These are phyloP conservation scores for Gisinianus flammeolus DNA, from an alignment of 2,888 invertebrate genomes.

Conservation along the genomic window DNA sequence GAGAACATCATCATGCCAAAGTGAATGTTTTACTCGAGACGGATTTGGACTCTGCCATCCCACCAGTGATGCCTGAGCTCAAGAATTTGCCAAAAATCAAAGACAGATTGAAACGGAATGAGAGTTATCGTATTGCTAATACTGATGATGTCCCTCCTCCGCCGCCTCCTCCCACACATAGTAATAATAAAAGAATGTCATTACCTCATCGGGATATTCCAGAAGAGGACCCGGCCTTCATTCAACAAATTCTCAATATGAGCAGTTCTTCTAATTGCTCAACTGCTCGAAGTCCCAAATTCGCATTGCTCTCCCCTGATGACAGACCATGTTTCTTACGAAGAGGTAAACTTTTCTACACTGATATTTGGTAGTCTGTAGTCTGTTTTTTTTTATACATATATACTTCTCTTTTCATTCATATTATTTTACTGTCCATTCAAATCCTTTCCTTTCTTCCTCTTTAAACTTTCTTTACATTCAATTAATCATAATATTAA, in stretches of 20 bases:
- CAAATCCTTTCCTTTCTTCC: background rate
- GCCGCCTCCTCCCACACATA: background rate
- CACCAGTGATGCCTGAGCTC: slow-evolving; percentile 57
- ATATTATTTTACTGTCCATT: background rate
- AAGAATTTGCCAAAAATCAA: slow-evolving; percentile 58
- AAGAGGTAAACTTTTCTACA: slow-evolving; percentile 58
- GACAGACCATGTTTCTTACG: slow-evolving; percentile 58
- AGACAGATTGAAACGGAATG: slow-evolving; percentile 57
- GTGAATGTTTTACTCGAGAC: slow-evolving; percentile 54
- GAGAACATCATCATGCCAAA: slow-evolving; percentile 24
- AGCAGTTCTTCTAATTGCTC: slow-evolving; percentile 43
- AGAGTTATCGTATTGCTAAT: slow-evolving; percentile 59
- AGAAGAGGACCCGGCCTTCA: slow-evolving; percentile 58
- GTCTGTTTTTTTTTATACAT: background rate
- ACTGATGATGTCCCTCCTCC: slow-evolving; percentile 45
- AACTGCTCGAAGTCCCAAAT: slow-evolving; percentile 34
- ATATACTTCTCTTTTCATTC: background rate
- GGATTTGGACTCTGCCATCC: slow-evolving; percentile 58
- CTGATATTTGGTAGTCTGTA: slow-evolving; percentile 58
- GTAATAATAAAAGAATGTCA: slow-evolving; percentile 31
- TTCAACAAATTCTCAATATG: slow-evolving; percentile 57
- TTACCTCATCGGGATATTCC: slow-evolving; percentile 56
- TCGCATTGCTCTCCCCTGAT: slow-evolving; percentile 54
- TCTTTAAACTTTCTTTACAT: too few relatives aligned
- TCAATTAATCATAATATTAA: too few relatives aligned